phyloP scores from a whole-genome alignment of 2,113 vertebrate species.

The Hippopotamus amphibius region DNA sequence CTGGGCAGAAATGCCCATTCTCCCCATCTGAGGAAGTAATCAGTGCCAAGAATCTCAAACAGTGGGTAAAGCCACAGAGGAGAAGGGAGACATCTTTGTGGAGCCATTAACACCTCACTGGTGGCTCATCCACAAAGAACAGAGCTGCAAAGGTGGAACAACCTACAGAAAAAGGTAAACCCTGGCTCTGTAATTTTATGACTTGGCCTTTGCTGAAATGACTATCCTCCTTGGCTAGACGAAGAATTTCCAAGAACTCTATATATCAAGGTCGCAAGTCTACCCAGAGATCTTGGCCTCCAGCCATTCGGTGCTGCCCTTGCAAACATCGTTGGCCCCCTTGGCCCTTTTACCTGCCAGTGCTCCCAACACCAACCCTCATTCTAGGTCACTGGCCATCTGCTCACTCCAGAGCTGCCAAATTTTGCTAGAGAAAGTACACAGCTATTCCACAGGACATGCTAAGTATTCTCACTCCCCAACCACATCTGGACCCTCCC shows the following conservation, averaged over 20 bases:
- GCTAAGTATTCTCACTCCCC: not conserved
- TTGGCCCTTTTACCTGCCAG: slow-evolving; percentile 48
- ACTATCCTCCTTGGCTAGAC: slow-evolving; percentile 44
- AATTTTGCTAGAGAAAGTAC: not conserved
- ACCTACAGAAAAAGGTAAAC: not conserved
- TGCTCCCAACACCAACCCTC: not conserved
- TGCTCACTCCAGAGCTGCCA: slow-evolving; percentile 5
- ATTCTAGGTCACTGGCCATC: not conserved
- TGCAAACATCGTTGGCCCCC: slow-evolving; percentile 14
- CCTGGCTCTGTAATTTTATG: not conserved
- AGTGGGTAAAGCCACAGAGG: not conserved
- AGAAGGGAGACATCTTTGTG: not conserved
- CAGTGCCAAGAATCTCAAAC: slow-evolving; percentile 2
- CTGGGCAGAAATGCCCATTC: not conserved
- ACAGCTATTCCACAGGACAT: not conserved
- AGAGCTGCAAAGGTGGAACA: not conserved
- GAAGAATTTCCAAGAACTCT: slow-evolving; percentile 58
- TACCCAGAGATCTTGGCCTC: slow-evolving; percentile 4
- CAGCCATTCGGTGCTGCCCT: slow-evolving; percentile 19
- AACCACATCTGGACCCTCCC: not conserved
- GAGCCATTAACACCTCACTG: not conserved
- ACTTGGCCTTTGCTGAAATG: slow-evolving; percentile 50
- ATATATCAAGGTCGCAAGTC: slow-evolving; percentile 5
- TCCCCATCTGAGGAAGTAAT: not conserved
- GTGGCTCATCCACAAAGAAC: not conserved